Base-by-base conservation (phyloP, 2,113 vertebrate species). In the Empidonax alnorum region DNA sequence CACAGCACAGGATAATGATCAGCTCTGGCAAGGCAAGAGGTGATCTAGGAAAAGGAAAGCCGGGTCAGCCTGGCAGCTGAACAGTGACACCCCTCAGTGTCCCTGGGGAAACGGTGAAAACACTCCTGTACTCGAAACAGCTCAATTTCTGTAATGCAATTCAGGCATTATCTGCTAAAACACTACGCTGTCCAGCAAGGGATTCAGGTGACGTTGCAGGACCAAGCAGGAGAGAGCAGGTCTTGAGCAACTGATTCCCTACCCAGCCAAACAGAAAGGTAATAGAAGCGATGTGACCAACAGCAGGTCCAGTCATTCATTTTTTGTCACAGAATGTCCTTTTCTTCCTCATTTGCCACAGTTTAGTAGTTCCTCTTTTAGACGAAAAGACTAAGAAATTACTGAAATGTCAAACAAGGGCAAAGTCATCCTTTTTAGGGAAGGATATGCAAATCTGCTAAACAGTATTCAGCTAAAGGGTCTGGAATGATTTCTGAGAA, bases 331-430 rank as follows among this genome's bases (percentile, higher is more conserved):
- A 90, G 77, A 91, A 75, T 11, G 14, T 74, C 42, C 44, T 90
- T 66, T 66, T 92, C 87, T 90, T 96, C 87, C 92, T 95, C 0
- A 33, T 95, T 91, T 53, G 73, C 59, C 59, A 50, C 84, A 39
- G 44, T 81, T 76, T 66, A 78, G 56, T 46, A 95, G 96, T 97
- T 97, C 97, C 96, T 91, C 97, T 96, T 63, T 97, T 62, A 87
- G 58, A 77, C 44, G 2, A 88, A 84, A 59, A 88, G 63, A 49
- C 79, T 85, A 65, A 95, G 79, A 91, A 92, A 81, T 87, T 72
- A 95, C 67, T 95, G 87, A 88, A 92, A 75, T 88, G 86, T 87
- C 89, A 91, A 93, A 80, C 44, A 79, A 93, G 93, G 94, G 86
- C 93, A 93, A 96, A 95, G 81, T 66, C 89, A 62, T 66, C 56